These are phyloP conservation scores for Brachionus sp. DNA, from an alignment of 1,140 invertebrate genomes.

Conservation along the genomic window DNA sequence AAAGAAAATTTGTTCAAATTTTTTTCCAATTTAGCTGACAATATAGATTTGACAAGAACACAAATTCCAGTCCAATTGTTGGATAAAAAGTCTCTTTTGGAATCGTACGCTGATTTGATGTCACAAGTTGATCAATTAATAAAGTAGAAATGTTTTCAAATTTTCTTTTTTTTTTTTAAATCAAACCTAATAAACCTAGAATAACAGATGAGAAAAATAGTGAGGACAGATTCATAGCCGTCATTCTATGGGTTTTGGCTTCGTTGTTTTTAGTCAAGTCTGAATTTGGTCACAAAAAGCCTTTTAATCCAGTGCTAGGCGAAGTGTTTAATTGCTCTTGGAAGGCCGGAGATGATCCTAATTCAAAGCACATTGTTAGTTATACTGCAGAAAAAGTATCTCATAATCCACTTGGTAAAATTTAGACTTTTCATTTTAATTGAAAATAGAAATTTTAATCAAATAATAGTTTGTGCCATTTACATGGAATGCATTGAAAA, in stretches of 20 bases:
- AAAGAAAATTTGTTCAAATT: not conserved
- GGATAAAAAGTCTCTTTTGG: constrained; percentile 62
- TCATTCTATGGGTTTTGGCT: constrained; percentile 62
- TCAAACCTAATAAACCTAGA: constrained; percentile 42
- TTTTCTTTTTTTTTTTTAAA: not conserved
- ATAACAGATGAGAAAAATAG: constrained; percentile 50
- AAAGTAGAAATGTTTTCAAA: constrained; percentile 48
- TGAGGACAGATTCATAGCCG: constrained; percentile 60
- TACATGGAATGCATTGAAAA: constrained; percentile 90
- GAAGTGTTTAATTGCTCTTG: constrained; percentile 64
- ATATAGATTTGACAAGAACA: not conserved
- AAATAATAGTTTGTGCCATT: constrained; percentile 78
- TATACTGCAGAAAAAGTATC: constrained; percentile 98
- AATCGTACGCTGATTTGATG: constrained; percentile 65
- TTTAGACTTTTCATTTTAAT: no score
- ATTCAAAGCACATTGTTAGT: constrained; percentile 50
- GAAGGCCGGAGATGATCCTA: constrained; percentile 49
- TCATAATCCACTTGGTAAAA: constrained; percentile 90
- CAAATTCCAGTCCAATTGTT: constrained; percentile 48
- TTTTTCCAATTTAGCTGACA: not conserved
- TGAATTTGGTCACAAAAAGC: constrained; percentile 62
- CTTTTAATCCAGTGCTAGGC: constrained; percentile 65
- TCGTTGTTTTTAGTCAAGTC: constrained; percentile 62
- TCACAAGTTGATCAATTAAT: constrained; percentile 61
- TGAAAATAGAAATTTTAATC: not conserved